These are phyloP conservation scores for Mesorhabditis spiculigera DNA, from an alignment of 2,888 invertebrate genomes.

Conservation along the genomic window DNA sequence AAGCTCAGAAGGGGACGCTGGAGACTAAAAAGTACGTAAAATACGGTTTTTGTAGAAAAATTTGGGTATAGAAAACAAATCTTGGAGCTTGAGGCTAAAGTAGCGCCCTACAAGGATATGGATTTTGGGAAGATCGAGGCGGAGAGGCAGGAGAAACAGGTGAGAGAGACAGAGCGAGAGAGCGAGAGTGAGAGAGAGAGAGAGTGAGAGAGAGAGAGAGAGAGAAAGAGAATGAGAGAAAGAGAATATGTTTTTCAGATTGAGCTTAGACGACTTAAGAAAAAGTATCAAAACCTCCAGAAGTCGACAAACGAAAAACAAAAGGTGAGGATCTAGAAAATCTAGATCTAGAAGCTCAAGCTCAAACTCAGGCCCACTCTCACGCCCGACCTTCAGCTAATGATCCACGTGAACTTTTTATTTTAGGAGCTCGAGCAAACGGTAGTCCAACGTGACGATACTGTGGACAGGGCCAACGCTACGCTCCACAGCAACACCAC, in stretches of 20 bases:
- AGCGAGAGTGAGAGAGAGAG: too few species aligned
- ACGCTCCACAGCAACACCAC: neutral
- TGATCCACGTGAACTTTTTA: neutral
- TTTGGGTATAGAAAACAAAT: neutral
- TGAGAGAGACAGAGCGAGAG: neutral
- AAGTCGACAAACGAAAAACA: neutral
- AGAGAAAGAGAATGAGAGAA: too few species aligned
- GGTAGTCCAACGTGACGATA: neutral
- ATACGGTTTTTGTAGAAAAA: neutral
- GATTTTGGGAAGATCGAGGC: neutral
- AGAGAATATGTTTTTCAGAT: neutral
- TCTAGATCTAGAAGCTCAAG: too few species aligned
- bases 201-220: too few species aligned
- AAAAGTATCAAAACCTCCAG: neutral
- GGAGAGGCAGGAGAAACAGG: neutral
- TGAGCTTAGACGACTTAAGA: neutral
- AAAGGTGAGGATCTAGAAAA: neutral
- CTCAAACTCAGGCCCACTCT: neutral
- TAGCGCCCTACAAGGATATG: neutral
- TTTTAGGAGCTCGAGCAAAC: conserved; percentile 4
- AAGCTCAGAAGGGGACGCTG: neutral
- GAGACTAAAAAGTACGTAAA: neutral
- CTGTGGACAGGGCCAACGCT: conserved; percentile 3
- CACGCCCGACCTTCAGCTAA: neutral
- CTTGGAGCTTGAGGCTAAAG: neutral